These are phyloP conservation scores for Hoplodrina ambigua DNA, from an alignment of 2,888 invertebrate genomes.

Conservation along the genomic window DNA sequence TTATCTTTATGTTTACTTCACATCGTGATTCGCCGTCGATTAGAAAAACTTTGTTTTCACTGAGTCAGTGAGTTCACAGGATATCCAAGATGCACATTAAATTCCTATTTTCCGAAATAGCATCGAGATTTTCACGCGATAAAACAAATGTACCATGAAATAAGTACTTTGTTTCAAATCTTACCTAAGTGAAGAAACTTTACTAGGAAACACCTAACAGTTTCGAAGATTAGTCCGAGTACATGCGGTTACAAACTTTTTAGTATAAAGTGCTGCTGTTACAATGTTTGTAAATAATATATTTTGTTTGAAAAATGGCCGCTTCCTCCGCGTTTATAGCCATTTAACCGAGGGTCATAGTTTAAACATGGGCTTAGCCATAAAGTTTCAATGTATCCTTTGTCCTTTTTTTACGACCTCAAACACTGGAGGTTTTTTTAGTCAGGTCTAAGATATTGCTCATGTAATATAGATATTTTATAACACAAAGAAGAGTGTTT, in stretches of 20 bases:
- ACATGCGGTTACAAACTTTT: conserved; percentile 5
- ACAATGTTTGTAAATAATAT: conserved; percentile 41
- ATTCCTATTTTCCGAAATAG: neutral
- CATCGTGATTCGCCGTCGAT: neutral
- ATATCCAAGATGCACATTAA: conserved; percentile 1
- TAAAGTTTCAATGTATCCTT: conserved; percentile 53
- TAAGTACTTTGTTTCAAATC: conserved; percentile 24
- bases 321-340: conserved; percentile 33
- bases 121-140: neutral
- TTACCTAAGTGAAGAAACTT: conserved; percentile 3
- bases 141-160: conserved; percentile 1
- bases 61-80: neutral
- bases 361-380: conserved; percentile 46
- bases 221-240: conserved; percentile 14
- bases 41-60: neutral
- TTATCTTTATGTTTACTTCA: no score
- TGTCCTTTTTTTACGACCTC: conserved; percentile 45
- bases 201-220: neutral
- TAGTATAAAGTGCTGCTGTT: conserved; percentile 3
- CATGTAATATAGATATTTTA: conserved; percentile 33
- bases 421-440: conserved; percentile 29
- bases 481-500: conserved; percentile 15
- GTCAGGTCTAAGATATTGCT: conserved; percentile 24
- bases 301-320: conserved; percentile 26
- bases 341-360: conserved; percentile 51